Percentiles rank a stretch among this genome's conserved stretches.
These are phyloP conservation scores for Syrrhaptes paradoxus DNA, from an alignment of 2,113 vertebrate species.

Conservation along the genomic window DNA sequence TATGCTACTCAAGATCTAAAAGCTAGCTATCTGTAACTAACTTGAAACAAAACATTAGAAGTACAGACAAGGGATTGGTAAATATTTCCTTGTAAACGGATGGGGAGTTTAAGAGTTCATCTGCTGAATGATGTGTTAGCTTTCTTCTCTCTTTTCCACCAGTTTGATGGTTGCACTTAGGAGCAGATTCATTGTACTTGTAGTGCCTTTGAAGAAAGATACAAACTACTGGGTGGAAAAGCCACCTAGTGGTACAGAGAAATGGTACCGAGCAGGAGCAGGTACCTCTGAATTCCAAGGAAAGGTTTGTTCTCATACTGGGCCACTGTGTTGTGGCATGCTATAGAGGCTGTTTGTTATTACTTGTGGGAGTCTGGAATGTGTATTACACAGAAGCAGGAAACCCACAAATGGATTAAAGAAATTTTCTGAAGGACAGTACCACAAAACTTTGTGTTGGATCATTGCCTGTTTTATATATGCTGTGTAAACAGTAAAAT, in stretches of 20 bases:
- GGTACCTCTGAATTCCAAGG: not conserved
- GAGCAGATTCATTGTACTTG: not conserved
- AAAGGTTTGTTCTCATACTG: not conserved
- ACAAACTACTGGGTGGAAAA: not conserved
- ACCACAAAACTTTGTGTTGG: not conserved
- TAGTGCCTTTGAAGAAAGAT: not conserved
- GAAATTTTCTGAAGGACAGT: not conserved
- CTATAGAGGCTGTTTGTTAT: not conserved
- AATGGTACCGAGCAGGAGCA: not conserved
- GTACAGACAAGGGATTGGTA: not conserved
- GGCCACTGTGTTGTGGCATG: not conserved
- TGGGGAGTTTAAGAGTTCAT: not conserved
- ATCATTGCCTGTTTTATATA: not conserved
- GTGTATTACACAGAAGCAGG: not conserved
- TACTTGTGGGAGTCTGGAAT: not conserved
- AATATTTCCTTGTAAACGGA: not conserved
- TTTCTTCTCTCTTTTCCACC: not conserved
- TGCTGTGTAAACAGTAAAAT: not conserved
- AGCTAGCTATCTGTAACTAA: not conserved
- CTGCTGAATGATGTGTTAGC: not conserved
- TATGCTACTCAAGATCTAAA: not conserved
- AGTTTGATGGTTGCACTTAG: not conserved
- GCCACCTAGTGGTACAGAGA: constrained; percentile 25
- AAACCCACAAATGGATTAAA: not conserved
- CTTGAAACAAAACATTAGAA: not conserved